A percentile compares a stretch with the other conserved stretches of the same genome.
phyloP scores from a whole-genome alignment of 1,140 invertebrate genomes.

The Teleogryllus occipitalis region DNA sequence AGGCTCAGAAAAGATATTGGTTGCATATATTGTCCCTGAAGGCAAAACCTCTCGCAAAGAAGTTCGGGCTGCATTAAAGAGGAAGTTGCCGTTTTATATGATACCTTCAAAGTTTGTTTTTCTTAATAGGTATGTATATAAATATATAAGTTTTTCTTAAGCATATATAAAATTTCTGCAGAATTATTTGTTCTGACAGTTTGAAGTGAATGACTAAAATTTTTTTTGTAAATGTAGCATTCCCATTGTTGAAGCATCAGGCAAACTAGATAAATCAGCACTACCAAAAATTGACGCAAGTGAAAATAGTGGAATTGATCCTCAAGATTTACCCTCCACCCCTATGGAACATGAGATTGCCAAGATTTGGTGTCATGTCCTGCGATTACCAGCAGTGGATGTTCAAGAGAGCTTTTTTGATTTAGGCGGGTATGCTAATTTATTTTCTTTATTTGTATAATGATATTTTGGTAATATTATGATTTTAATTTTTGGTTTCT shows the following conservation, averaged over 20 bases:
- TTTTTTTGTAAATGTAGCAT: slow-evolving; percentile 24
- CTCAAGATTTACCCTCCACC: slow-evolving; percentile 19
- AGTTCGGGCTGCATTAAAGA: slow-evolving; percentile 38
- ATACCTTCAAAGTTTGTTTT: slow-evolving; percentile 44
- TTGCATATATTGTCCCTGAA: slow-evolving; percentile 41
- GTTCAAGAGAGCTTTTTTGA: slow-evolving; percentile 30
- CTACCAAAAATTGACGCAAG: slow-evolving; percentile 22
- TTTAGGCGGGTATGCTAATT: slow-evolving; percentile 28
- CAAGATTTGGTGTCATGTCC: slow-evolving; percentile 26
- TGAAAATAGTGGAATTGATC: slow-evolving; percentile 17
- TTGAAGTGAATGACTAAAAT: not conserved
- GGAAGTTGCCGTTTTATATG: slow-evolving; percentile 45
- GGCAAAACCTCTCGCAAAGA: slow-evolving; percentile 33
- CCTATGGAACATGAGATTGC: slow-evolving; percentile 24
- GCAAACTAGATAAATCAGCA: slow-evolving; percentile 27
- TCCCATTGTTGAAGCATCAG: slow-evolving; percentile 28
- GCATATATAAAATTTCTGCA: too few relatives aligned
- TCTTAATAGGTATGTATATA: slow-evolving; percentile 30
- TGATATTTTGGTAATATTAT: not conserved
- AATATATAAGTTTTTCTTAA: not conserved
- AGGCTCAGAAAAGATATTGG: slow-evolving; percentile 44
- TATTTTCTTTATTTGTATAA: not conserved
- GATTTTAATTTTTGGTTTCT: not conserved
- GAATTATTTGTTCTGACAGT: slow-evolving; percentile 5
- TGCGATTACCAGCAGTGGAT: slow-evolving; percentile 26